Evolutionary conservation across 2,797 vertebrate species (phyloP), one percentile per base, ranked within the genome.

Genomic region (Poecilia wingei): DNA sequence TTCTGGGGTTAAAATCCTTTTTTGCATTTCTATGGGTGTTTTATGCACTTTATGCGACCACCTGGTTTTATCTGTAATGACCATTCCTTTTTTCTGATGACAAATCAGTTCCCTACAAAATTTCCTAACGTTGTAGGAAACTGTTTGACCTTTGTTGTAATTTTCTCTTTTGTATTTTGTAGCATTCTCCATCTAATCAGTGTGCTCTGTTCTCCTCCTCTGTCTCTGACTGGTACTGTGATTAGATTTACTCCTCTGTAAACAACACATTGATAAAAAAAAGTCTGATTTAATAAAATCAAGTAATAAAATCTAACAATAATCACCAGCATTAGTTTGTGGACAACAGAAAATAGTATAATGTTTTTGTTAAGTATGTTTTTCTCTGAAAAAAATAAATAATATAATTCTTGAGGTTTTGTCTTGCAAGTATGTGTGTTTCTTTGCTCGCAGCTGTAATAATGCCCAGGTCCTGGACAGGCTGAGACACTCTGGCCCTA

Each of bases 391-490:
- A 51, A 2, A 28, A 33, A 33, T 64, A 64, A 77, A 43, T 31
- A 31, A 57, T 53, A 78, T n/a, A 43, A 46, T 13, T 6, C 14
- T 25, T 28, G 33, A 33, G 20, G 3, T 76, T 61, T 25, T 72
- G 28, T 82, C n/a, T 66, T 20, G 51, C 18, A 49, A 12, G 31
- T 80, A 46, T 83, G 68, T 78, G 43, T 14, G 81, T 43, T 64
- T 53, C 41, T 71, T 36, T 0, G 78, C 83, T 87, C 74, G 82
- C 75, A 87, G 89, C 85, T 79, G 68, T 79, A 77, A 81, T 39
- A 71, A 69, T 31, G 66, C 14, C 79, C 69, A 31, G 76, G 31
- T 66, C 77, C 89, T 82, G 86, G 69, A 72, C 61, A 77, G 71
- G 20, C 74, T 86, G 82, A 59, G 53, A 69, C 78, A 46, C 70